Evolutionary conservation across 2,113 vertebrate species (phyloP).

Genomic region (Podarcis muralis): DNA sequence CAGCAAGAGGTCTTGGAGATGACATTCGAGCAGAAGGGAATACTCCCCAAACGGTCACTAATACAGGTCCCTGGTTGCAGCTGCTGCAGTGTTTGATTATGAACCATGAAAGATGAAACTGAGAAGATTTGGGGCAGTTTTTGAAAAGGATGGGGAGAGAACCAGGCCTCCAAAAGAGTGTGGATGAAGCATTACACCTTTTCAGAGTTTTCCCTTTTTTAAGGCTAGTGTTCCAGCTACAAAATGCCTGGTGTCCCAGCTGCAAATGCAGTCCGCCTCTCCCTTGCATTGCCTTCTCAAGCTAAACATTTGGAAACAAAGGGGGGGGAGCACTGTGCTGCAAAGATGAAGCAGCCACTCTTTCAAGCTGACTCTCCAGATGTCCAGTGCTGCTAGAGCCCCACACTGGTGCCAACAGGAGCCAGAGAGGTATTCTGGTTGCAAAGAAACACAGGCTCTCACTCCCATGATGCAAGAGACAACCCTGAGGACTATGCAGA

Average conservation of each 20-base stretch:
- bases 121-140: not conserved
- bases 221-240: not conserved
- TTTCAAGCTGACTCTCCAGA: not conserved
- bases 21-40: not conserved
- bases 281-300: not conserved
- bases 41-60: not conserved
- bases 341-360: not conserved
- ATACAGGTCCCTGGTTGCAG: not conserved
- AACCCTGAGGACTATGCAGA: no score
- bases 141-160: not conserved
- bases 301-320: not conserved
- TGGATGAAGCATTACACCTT: not conserved
- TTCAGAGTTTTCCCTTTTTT: not conserved
- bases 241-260: not conserved
- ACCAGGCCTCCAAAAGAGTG: not conserved
- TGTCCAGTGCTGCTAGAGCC: not conserved
- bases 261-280: not conserved
- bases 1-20: not conserved
- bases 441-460: not conserved
- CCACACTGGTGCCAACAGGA: not conserved
- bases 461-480: not conserved
- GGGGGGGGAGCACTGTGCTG: not conserved
- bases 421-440: not conserved
- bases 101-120: not conserved
- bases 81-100: not conserved